phyloP scores from a whole-genome alignment of 2,797 vertebrate genomes.

The Pempheris klunzingeri region DNA sequence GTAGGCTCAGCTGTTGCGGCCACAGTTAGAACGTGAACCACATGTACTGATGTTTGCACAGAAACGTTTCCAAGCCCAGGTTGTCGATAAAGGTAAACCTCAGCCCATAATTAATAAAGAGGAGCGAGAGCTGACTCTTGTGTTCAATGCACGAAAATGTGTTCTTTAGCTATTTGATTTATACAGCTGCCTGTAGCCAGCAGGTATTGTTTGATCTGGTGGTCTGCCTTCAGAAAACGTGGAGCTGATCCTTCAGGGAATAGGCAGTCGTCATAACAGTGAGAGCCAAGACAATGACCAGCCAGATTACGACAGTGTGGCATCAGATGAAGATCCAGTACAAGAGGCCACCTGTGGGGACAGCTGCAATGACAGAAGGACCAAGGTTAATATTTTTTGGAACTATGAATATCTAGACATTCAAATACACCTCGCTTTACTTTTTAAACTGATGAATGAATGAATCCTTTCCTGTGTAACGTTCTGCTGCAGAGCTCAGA shows the following conservation, averaged over 20 bases:
- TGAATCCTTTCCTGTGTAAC: background rate
- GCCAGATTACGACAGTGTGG: slow-evolving; percentile 98
- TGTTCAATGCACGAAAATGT: background rate
- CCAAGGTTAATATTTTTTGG: slow-evolving; percentile 87
- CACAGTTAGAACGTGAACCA: slow-evolving; percentile 8
- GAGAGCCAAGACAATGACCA: slow-evolving; percentile 96
- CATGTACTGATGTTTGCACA: slow-evolving; percentile 13
- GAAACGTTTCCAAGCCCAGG: background rate
- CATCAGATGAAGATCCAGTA: slow-evolving; percentile 95
- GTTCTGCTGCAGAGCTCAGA: slow-evolving; percentile 91
- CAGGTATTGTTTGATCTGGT: slow-evolving; percentile 36
- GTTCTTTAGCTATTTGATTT: slow-evolving; percentile 16
- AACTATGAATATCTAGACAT: background rate
- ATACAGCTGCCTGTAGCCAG: slow-evolving; percentile 12
- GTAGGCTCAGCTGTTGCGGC: slow-evolving; percentile 4
- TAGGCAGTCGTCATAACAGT: slow-evolving; percentile 88
- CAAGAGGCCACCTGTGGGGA: slow-evolving; percentile 88
- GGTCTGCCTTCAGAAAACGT: slow-evolving; percentile 88
- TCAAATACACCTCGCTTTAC: background rate
- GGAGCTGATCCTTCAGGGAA: slow-evolving; percentile 93
- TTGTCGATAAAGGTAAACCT: background rate
- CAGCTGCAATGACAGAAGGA: slow-evolving; percentile 88
- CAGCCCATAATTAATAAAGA: slow-evolving; percentile 20
- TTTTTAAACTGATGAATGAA: background rate
- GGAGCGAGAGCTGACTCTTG: slow-evolving; percentile 3